Evolutionary conservation across 2,888 invertebrate species (phyloP).

Genomic region (Pemphredon lugubris): DNA sequence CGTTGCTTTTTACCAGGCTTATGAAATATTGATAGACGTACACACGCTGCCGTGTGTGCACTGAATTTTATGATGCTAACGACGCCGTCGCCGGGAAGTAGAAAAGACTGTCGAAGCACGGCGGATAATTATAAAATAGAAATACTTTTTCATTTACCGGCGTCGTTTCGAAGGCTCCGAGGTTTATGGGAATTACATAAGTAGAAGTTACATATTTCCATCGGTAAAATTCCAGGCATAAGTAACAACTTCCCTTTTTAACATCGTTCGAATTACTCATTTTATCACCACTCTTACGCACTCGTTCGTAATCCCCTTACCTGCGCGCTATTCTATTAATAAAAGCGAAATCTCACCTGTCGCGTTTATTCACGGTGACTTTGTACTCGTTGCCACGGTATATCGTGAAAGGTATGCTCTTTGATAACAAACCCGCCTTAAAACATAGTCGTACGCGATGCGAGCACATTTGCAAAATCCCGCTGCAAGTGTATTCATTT

Average conservation of each 20-base stretch:
- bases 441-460: neutral
- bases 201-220: too few species aligned
- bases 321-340: too few species aligned
- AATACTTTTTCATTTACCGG: slow-evolving; percentile 25
- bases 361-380: neutral
- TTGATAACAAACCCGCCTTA: slow-evolving; percentile 10
- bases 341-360: neutral
- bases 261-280: too few species aligned
- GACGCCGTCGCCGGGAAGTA: slow-evolving; percentile 39
- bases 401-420: slow-evolving; percentile 1
- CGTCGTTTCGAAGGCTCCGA: too few species aligned
- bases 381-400: neutral
- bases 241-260: too few species aligned
- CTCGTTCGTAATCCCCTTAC: too few species aligned
- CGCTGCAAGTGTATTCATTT: neutral
- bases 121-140: slow-evolving; percentile 14
- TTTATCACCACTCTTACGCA: too few species aligned
- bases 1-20: slow-evolving; percentile 74
- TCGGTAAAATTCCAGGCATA: too few species aligned
- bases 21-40: slow-evolving; percentile 78
- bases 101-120: slow-evolving; percentile 21
- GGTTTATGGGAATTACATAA: too few species aligned
- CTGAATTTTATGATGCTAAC: slow-evolving; percentile 45
- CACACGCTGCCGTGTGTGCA: slow-evolving; percentile 40
- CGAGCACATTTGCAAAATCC: neutral